Conservation (phyloP, 1,140 invertebrate genomes). For the Calephelis virginiensis region DNA sequence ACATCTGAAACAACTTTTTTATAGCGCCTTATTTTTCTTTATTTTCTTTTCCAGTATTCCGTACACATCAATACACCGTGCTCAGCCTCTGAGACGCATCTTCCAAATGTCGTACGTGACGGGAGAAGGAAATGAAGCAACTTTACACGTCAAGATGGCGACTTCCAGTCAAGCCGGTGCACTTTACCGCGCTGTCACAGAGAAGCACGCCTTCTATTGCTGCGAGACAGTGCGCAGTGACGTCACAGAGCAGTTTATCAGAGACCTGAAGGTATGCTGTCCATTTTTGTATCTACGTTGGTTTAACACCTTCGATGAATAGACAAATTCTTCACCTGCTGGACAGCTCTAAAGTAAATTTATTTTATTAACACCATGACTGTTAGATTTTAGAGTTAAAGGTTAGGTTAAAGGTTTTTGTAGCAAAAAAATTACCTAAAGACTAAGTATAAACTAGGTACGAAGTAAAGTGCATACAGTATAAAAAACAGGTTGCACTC, state of each 20-base stretch:
- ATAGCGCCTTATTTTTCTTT: background rate
- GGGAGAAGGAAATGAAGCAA: constrained; percentile 83
- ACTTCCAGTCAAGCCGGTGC: constrained; percentile 88
- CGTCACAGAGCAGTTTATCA: constrained; percentile 92
- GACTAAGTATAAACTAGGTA: too few species aligned
- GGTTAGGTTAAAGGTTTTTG: too few species aligned
- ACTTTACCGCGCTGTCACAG: constrained; percentile 92
- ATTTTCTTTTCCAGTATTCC: constrained; percentile 83
- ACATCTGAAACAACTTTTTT: too few species aligned
- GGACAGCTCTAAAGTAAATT: too few species aligned
- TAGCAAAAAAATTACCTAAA: too few species aligned
- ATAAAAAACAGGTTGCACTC: too few species aligned
- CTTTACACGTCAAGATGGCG: constrained; percentile 88
- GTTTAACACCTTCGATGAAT: background rate
- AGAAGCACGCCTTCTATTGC: constrained; percentile 94
- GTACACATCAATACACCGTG: constrained; percentile 90
- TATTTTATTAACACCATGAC: too few species aligned
- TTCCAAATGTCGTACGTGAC: constrained; percentile 88
- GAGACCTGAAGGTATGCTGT: constrained; percentile 86
- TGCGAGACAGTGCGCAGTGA: constrained; percentile 93
- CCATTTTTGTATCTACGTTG: background rate
- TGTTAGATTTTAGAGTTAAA: too few species aligned
- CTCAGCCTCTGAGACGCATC: constrained; percentile 85
- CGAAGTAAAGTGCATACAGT: too few species aligned
- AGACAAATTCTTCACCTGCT: too few species aligned